Evolutionary conservation across 2,888 invertebrate genomes (phyloP).

Genomic region (Melanostoma mellinum): DNA sequence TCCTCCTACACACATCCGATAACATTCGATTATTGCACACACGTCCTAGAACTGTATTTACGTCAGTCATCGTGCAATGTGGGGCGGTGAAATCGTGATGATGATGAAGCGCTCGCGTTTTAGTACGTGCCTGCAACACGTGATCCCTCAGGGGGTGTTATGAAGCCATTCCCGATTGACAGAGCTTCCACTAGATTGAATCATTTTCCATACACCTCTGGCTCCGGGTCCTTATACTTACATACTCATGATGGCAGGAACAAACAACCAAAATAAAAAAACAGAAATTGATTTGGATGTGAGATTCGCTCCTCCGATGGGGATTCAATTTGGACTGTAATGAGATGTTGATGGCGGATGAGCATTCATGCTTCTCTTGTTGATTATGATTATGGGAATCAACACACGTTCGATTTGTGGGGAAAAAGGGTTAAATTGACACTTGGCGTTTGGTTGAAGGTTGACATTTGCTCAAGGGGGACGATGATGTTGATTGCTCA

Average conservation of each 20-base stretch:
- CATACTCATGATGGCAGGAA: not conserved
- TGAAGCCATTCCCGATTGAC: conserved; percentile 60
- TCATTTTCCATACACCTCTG: conserved; percentile 9
- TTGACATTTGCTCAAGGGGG: conserved; percentile 31
- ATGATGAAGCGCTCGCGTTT: conserved; percentile 45
- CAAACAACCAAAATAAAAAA: conserved; percentile 20
- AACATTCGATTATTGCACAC: conserved; percentile 62
- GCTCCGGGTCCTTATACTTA: not conserved
- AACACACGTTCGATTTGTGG: conserved; percentile 30
- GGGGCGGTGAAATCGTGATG: conserved; percentile 27
- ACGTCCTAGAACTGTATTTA: conserved; percentile 50
- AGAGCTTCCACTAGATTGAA: conserved; percentile 65
- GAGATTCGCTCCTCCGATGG: conserved; percentile 42
- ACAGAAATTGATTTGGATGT: conserved; percentile 60
- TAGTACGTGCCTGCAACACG: conserved; percentile 59
- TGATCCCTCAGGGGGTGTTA: conserved; percentile 13
- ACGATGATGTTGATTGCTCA: conserved; percentile 59
- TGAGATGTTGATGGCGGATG: conserved; percentile 66
- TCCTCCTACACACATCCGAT: conserved; percentile 22
- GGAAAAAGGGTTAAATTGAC: conserved; percentile 49
- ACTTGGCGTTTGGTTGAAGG: conserved; percentile 18
- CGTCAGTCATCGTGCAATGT: conserved; percentile 41
- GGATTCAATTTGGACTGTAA: conserved; percentile 64
- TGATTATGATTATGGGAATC: conserved; percentile 50
- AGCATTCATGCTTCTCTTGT: conserved; percentile 29